These are phyloP conservation scores for Alouatta palliata DNA, from an alignment of 2,113 vertebrate species.

Conservation along the genomic window DNA sequence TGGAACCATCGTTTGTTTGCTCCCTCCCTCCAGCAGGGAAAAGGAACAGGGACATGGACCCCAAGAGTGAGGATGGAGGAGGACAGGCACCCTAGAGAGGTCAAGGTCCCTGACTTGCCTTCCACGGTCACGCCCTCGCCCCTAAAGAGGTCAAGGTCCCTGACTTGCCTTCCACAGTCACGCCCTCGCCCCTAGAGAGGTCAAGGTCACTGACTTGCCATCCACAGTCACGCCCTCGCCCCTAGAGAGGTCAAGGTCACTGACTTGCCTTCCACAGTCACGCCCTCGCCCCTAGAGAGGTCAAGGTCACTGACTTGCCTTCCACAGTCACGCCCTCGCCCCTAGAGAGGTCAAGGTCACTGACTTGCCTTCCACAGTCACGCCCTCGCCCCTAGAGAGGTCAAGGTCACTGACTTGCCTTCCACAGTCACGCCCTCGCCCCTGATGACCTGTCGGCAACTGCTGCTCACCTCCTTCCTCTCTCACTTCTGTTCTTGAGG, in stretches of 20 bases:
- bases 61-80: rapidly evolving
- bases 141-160: no score
- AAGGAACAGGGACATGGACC: background rate
- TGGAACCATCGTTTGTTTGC: background rate
- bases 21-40: no score
- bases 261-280: no score
- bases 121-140: rapidly evolving
- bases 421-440: rapidly evolving
- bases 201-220: background rate
- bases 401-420: no score
- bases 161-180: no score
- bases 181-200: no score
- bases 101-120: background rate
- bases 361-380: background rate
- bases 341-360: rapidly evolving
- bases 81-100: rapidly evolving
- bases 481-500: background rate
- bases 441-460: rapidly evolving
- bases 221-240: rapidly evolving
- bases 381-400: no score
- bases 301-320: background rate
- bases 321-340: rapidly evolving
- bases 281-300: rapidly evolving
- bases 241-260: no score
- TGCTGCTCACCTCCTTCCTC: background rate